phyloP scores from a whole-genome alignment of 2,113 vertebrate genomes.

The Bombycilla garrulus region DNA sequence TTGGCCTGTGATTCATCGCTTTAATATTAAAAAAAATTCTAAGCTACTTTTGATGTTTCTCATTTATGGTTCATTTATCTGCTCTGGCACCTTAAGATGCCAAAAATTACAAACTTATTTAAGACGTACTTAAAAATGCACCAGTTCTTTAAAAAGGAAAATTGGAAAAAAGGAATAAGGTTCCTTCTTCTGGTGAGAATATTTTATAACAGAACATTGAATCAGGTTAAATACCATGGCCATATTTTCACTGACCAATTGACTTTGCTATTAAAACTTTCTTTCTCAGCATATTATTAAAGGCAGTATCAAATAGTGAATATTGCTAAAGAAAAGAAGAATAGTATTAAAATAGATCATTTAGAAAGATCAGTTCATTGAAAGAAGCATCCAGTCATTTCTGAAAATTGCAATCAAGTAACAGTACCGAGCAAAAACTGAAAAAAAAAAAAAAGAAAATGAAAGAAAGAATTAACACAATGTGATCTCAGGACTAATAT shows the following conservation, averaged over 20 bases:
- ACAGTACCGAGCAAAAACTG: not conserved
- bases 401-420: not conserved
- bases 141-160: constrained; percentile 50
- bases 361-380: not conserved
- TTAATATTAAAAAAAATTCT: constrained; percentile 79
- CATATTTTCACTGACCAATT: constrained; percentile 2
- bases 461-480: not conserved
- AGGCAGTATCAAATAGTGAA: not conserved
- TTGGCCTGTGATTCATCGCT: constrained; percentile 80
- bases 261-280: constrained; percentile 15
- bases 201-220: not conserved
- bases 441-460: not conserved
- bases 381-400: not conserved
- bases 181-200: constrained; percentile 6
- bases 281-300: not conserved
- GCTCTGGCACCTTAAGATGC: constrained; percentile 75
- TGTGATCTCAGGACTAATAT: not conserved
- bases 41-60: constrained; percentile 85
- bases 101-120: constrained; percentile 77
- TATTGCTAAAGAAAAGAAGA: not conserved
- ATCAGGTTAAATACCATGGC: not conserved
- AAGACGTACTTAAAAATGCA: constrained; percentile 73
- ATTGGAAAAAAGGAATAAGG: not conserved
- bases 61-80: constrained; percentile 77
- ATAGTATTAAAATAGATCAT: not conserved